A percentile compares a stretch with the other conserved stretches of the same genome.
These are phyloP conservation scores for Thalassoma bifasciatum DNA, from an alignment of 2,113 vertebrate genomes.

Conservation along the genomic window DNA sequence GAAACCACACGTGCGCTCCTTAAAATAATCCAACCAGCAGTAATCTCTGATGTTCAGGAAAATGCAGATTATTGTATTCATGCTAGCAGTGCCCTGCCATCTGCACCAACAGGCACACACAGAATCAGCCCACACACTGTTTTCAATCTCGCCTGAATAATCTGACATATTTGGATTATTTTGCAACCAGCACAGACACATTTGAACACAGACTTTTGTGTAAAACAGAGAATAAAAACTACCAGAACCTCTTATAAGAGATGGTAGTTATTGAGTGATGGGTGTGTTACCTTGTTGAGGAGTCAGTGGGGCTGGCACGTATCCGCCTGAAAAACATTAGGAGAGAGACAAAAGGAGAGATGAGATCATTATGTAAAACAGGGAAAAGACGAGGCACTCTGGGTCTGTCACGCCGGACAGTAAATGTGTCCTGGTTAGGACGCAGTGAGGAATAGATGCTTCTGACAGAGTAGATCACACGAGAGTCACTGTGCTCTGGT, in stretches of 20 bases:
- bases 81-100: slow-evolving; percentile 27
- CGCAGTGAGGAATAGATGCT: slow-evolving; percentile 15
- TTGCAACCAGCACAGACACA: slow-evolving; percentile 10
- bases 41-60: slow-evolving; percentile 54
- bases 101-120: slow-evolving; percentile 38
- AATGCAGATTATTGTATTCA: slow-evolving; percentile 45
- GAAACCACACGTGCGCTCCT: slow-evolving; percentile 28
- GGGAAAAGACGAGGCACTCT: slow-evolving; percentile 13
- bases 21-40: slow-evolving; percentile 53
- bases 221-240: not conserved
- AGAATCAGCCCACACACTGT: not conserved
- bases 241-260: not conserved
- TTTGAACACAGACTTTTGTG: not conserved
- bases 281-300: slow-evolving; percentile 81
- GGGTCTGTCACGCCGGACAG: slow-evolving; percentile 10
- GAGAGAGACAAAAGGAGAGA: slow-evolving; percentile 27
- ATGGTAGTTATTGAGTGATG: not conserved
- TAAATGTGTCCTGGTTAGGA: slow-evolving; percentile 5
- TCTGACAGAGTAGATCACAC: slow-evolving; percentile 11
- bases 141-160: slow-evolving; percentile 36
- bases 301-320: slow-evolving; percentile 76
- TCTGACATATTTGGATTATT: slow-evolving; percentile 1
- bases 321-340: slow-evolving; percentile 66
- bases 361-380: slow-evolving; percentile 12
- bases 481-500: slow-evolving; percentile 22